phyloP scores from a whole-genome alignment of 64 coral and sea anemone genomes.

The Hydrozoanthus tunicans region DNA sequence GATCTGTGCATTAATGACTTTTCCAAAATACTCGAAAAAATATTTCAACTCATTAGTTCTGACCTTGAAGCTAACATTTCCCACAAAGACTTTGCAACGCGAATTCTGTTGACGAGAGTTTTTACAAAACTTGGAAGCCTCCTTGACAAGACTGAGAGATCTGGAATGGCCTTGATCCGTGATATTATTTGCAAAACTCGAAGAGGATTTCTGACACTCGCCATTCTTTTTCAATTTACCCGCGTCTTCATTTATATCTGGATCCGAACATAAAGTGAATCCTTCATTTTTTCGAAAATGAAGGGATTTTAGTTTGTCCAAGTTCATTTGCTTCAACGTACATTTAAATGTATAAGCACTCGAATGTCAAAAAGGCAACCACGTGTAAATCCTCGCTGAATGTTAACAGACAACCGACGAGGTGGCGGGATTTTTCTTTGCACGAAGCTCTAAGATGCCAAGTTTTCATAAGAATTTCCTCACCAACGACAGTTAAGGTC shows the following conservation, averaged over 20 bases:
- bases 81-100: slow-evolving; percentile 96
- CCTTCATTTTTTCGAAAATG: slow-evolving; percentile 47
- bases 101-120: slow-evolving; percentile 62
- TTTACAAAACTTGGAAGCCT: slow-evolving; percentile 60
- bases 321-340: slow-evolving; percentile 57
- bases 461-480: no score
- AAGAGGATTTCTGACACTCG: background rate
- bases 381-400: background rate
- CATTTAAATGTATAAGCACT: background rate
- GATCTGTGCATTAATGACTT: slow-evolving; percentile 87
- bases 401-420: no score
- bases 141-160: slow-evolving; percentile 23
- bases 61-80: slow-evolving; percentile 89
- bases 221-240: background rate
- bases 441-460: no score
- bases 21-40: slow-evolving; percentile 88
- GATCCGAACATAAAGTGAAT: slow-evolving; percentile 18
- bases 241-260: background rate
- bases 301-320: slow-evolving; percentile 69
- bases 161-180: background rate
- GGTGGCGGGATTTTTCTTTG: no score
- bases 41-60: slow-evolving; percentile 67
- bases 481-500: no score
- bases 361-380: background rate
- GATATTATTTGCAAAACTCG: background rate